Evolutionary conservation across 2,113 vertebrate species (phyloP), one percentile per base, ranked within the genome.

Genomic region (Progne subis): DNA sequence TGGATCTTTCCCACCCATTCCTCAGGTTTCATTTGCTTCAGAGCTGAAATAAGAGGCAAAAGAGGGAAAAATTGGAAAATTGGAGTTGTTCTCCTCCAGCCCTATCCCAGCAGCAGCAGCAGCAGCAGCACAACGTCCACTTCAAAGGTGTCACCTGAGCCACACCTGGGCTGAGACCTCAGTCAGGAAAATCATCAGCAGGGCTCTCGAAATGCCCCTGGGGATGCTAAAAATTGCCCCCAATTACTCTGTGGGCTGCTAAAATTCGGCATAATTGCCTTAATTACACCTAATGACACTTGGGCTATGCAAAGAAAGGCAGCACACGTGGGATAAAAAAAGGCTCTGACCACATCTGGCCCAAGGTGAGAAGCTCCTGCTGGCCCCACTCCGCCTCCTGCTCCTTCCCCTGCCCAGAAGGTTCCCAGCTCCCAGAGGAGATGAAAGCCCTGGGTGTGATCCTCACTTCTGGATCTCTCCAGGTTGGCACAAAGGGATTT

Each of bases 201-300:
- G 46, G 37, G 91, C 67, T 57, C 65, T 70, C 1, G 4, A 77
- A 91, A 76, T 23, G 34, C 95, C 78, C 44, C 60, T 74, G 94
- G 95, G 92, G 80, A 75, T 87, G 86, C 86, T 39, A 93, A 95
- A 96, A 93, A 88, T 92, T 77, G 76, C 55, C 90, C 94, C 83
- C 61, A 82, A 86, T 96, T 92, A 76, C 74, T 75, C 79, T 8
- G 68, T 17, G 86, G 93, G 78, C 32, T 59, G 67, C 94, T 91
- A 78, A 92, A 94, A 71, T 31, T 71, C 32, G 4, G 6, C 52
- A 8, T 86, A 88, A 93, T 81, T 80, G 59, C 32, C 82, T 61
- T 92, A 93, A 95, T 97, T 93, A 75, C 18, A 24, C 85, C 86
- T 94, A 44, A 85, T 68, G 53, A 65, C 75, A 32, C 55, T 46